Conservation (phyloP, 1,140 invertebrate genomes). For the Neotoxoptera formosana region DNA sequence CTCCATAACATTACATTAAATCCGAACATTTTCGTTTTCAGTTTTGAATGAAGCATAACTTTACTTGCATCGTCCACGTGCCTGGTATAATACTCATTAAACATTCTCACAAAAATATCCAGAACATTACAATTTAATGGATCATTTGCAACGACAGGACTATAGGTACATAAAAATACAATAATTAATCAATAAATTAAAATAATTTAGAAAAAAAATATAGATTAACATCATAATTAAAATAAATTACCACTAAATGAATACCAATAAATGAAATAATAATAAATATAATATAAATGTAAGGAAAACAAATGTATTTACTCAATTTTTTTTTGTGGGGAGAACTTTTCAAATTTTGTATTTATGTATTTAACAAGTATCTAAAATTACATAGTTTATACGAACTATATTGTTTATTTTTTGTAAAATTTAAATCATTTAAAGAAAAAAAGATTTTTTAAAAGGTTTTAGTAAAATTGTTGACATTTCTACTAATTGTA, state of each 20-base stretch:
- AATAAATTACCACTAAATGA: not conserved
- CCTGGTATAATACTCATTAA: conserved; percentile 89
- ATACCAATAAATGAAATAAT: no score
- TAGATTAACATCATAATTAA: not conserved
- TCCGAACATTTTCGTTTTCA: conserved; percentile 82
- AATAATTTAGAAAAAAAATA: not conserved
- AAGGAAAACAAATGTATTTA: no score
- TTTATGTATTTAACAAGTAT: no score
- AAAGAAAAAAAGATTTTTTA: no score
- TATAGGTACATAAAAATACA: conserved; percentile 63
- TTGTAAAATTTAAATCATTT: no score
- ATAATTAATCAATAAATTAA: not conserved
- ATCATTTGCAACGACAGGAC: conserved; percentile 86
- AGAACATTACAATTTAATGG: conserved; percentile 84
- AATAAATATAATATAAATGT: no score
- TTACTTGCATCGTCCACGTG: conserved; percentile 90
- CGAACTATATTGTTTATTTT: no score
- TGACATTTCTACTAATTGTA: no score
- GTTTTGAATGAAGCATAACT: conserved; percentile 82
- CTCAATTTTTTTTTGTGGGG: no score
- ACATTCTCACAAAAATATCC: conserved; percentile 81
- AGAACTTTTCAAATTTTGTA: no score
- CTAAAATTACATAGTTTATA: no score
- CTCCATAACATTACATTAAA: conserved; percentile 69
- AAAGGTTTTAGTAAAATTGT: no score